Evolutionary conservation across 2,888 invertebrate species (phyloP), one percentile per base, ranked within the genome.

Genomic region (Eristalis pertinax): DNA sequence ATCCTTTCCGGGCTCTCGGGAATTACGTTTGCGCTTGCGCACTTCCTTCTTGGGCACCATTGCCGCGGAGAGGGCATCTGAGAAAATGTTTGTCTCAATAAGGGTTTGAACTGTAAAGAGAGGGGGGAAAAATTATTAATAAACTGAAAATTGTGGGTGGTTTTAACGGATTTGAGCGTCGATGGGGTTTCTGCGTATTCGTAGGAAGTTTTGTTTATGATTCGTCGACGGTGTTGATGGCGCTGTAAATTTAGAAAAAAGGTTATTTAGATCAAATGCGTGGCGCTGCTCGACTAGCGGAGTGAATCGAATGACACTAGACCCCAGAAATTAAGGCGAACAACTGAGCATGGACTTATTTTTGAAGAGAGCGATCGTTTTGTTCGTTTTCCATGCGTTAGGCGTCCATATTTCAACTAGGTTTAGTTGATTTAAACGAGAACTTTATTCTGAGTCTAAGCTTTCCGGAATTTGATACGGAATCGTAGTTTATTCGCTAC

Each of bases 71-170:
- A 99, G 93, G 0, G 98, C 98, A 92, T 98, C 98, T 96, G 98
- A 98, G 92, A 99, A 99, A 93, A 98, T 96, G 91, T 97, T 97
- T 91, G 98, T 98, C 92, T 99, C 99, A 91, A 97, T 96, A 67
- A 98, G 93, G 89, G 96, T 93, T 93, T 95, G 94, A 73, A 96
- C 97, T 96, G 94, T 89, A 94, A 94, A 93, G 81, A 91, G 38
- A 64, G 50, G 19, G 38, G 56, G 64, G 11, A 10, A n/a, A 4
- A 29, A n/a, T 72, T 73, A 22, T 73, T 64, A 13, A 26, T 2
- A 35, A 15, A 26, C 11, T 32, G 11, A 26, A 15, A 90, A 89
- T n/a, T 82, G 58, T 19, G 69, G 75, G 60, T 38, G 64, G 8
- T 60, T 50, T 35, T 29, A 60, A 13, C 26, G 26, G 10, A 13